Evolutionary conservation across 92 coral and sea anemone species (phyloP), one percentile per base, ranked within the genome.

Genomic region (Anthopleura xanthogrammica): DNA sequence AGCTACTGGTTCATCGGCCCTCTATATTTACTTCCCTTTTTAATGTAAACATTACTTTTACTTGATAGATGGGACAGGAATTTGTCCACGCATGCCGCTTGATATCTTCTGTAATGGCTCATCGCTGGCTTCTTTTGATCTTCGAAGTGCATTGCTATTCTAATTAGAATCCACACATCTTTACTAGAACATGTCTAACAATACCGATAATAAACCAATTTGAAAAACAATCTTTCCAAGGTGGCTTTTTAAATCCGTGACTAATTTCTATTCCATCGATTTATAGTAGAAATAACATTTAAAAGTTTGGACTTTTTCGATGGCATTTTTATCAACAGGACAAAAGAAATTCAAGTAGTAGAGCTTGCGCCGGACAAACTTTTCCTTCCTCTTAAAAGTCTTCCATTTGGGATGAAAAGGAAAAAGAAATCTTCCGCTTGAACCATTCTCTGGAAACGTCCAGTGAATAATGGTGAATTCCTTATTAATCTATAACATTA

Each of bases 51-150:
- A 68, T 68, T 36, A 68, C 74, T 68, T 29, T 68, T 68, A 7
- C 42, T 68, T 24, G 74, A 68, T 68, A 36, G 74, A 68, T 68
- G 74, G 42, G 74, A 36, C 74, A 24, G 42, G 74, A 68, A 68
- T 68, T 24, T 68, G 16, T 13, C 74, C 41, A 68, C 46, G 74
- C 74, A 64, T 68, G 74, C 74, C 42, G 41, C 74, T 68, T 11
- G 16, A 29, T 68, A 42, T 68, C 16, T 29, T 29, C 41, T 23
- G 42, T 68, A 68, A 68, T 68, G 74, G 74, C 74, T 13, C 16
- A 11, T 36, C 74, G 74, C 74, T 68, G 16, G 74, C 16, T 68
- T 68, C 43, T 42, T 68, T 68, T 68, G 74, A 68, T 68, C 74
- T 68, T 68, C 42, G 9, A 68, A 68, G 74, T 24, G 74, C 13